Evolutionary conservation across 2,888 invertebrate genomes (phyloP), one percentile per base, ranked within the genome.

Genomic region (Archaeoteleia sp.): DNA sequence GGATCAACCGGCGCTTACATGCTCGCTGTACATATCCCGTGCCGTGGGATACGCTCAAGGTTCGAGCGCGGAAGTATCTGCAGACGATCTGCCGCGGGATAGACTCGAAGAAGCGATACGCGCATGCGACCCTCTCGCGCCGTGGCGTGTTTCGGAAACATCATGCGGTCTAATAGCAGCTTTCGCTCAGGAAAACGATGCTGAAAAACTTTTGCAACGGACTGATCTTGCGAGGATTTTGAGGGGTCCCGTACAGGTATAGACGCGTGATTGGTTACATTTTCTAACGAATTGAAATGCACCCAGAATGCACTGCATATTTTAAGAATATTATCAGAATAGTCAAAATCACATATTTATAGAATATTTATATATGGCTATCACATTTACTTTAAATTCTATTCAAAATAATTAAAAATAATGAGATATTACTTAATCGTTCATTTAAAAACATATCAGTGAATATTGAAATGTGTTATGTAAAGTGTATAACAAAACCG

Each of bases 131-230:
- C 83, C 83, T 0, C 9, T 69, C 2, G 80, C 74, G 4, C 54
- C 67, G 1, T 84, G 84, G 83, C 77, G 78, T 17, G 79, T 85
- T 3, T 78, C 80, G 5, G 80, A 83, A 48, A 86, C 86, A 6
- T 78, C 80, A 1, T 86, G 85, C 63, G 87, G 87, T 0, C 60
- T 87, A 5, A 85, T 87, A 7, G 82, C 84, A 0, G 83, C 86
- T 1, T 86, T 87, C 37, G 77, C 76, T 0, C 77, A 81, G 2
- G 86, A 87, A 70, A 67, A 74, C 1, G 86, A 87, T 37, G 86
- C 86, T 1, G 86, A 86, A 10, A 85, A 83, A 60, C 70, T 87
- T 0, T 75, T 87, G 13, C 81, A 82, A 46, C 81, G 80, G 10
- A 78, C 83, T 2, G 84, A 86, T 61, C 73, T 87, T 4, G 85